Base-by-base conservation (phyloP, 2,888 invertebrate genomes). In the Sisyra terminalis region DNA sequence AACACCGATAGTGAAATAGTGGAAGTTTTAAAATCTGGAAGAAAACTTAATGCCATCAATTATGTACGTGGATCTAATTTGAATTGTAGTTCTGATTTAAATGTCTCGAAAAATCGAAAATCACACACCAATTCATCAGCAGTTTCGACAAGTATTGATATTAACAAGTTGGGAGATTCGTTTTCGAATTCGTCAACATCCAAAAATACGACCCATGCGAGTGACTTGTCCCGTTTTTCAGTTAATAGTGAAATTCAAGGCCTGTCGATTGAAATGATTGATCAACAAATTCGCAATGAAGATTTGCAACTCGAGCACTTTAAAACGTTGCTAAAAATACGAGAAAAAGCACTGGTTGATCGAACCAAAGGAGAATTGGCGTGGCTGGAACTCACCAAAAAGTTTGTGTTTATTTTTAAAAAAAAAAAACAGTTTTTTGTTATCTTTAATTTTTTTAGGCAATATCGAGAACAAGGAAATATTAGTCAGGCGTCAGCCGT, bases 231-330 rank as follows among this genome's bases (percentile, higher is more conserved):
- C 3, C 8, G 18, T 10, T 8, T 16, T n/a, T 11, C 8, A 3
- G 16, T 13, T n/a, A 11, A 11, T 4, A 16, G 10, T 9, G 24
- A 41, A 13, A 13, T 31, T 7, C 29, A 32, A n/a, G 14, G 18
- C 11, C 14, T 41, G 16, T 34, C 41, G 17, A 10, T 38, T 10
- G 43, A 43, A 30, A 38, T 43, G 43, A 43, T 73, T 55, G 73
- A 73, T 46, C 71, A 73, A 53, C 61, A 80, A 51, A 72, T 77
- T 49, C 73, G 71, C 55, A 77, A 78, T 50, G 80, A 82, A 58
- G 74, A 75, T 50, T 61, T 68, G 11, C 64, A 78, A 53, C 70
- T 75, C 2, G 72, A 77, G 50, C 74, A 80, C 57, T 65, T 80
- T 51, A 67, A 72, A 47, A 67, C 74, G 36, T 59, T 79, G 34